Percentiles rank a stretch among this genome's conserved stretches.
Conservation (phyloP, 2,888 invertebrate species). For the Enoplolaimus lenunculus region DNA sequence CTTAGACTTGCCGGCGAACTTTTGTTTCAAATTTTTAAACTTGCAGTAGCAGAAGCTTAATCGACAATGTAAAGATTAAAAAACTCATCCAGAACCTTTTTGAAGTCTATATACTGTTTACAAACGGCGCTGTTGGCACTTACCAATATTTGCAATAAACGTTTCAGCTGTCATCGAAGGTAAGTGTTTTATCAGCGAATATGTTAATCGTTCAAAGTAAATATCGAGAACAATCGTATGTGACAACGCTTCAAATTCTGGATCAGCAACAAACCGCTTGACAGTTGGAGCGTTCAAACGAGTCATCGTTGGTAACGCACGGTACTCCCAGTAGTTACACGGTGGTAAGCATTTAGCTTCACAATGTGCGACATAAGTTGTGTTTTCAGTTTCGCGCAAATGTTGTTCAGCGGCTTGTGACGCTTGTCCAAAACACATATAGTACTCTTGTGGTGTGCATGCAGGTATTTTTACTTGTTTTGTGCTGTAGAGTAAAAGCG, state of each 20-base stretch:
- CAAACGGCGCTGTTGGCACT: too few relatives aligned
- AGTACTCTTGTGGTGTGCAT: not conserved
- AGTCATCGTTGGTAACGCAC: not conserved
- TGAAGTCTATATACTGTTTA: too few relatives aligned
- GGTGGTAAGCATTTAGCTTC: not conserved
- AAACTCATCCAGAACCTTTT: too few relatives aligned
- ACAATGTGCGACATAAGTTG: not conserved
- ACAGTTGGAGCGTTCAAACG: not conserved
- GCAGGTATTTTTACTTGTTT: not conserved
- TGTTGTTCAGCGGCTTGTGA: not conserved
- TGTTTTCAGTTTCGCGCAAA: not conserved
- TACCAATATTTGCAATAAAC: not conserved
- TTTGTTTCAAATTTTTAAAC: too few relatives aligned
- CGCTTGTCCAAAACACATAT: not conserved
- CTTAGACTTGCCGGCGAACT: too few relatives aligned
- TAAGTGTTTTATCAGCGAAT: not conserved
- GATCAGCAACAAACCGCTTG: not conserved
- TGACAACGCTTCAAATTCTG: not conserved
- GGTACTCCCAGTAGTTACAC: not conserved
- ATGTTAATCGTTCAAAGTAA: not conserved
- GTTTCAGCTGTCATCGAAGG: not conserved
- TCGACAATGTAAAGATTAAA: too few relatives aligned
- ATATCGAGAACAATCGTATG: not conserved
- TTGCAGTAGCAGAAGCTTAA: too few relatives aligned
- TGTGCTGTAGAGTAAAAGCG: not conserved